Evolutionary conservation across 2,797 vertebrate genomes (phyloP), one percentile per base, ranked within the genome.

Genomic region (Xenentodon cancila): DNA sequence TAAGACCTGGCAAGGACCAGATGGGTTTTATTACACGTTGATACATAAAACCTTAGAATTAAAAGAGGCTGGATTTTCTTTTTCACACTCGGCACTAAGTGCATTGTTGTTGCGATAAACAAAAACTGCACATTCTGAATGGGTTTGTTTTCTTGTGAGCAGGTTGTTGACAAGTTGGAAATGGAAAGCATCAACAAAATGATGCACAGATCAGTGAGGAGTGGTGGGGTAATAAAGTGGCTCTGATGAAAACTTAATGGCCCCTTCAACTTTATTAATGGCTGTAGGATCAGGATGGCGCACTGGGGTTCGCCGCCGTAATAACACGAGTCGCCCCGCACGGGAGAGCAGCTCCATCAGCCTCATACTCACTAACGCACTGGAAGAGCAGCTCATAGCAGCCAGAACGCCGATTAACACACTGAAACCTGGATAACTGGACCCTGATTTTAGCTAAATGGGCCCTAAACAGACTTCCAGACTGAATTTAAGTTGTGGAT

Each of bases 191-290:
- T 82, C 75, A 71, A 84, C 77, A 64, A 67, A 83, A 73, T 59
- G 62, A 75, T 59, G 73, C 66, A 77, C 75, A 84, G 84, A 80
- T 81, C 69, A 84, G 70, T 56, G 80, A 85, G 68, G 79, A 68
- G 75, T 65, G 85, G 63, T 50, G 79, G 77, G 78, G 77, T 78
- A 73, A 80, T 86, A 84, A 87, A 82, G 73, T 79, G 77, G 57
- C 64, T 80, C 80, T 90, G 85, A 90, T 91, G 84, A 91, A 90
- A 92, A 87, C 84, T 71, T 90, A 90, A 92, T 91, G 85, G 81
- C 73, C 82, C 77, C 80, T 81, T 85, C 83, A 83, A 83, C 87
- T 91, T 89, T 87, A 88, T 88, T 90, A 88, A 91, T 74, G 82
- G 85, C 73, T 72, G 74, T 48, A 71, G 76, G 72, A 77, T 71